Percentiles rank a stretch among this genome's conserved stretches.
These are phyloP conservation scores for Dicyrtomina minuta DNA, from an alignment of 2,888 invertebrate species.

Conservation along the genomic window DNA sequence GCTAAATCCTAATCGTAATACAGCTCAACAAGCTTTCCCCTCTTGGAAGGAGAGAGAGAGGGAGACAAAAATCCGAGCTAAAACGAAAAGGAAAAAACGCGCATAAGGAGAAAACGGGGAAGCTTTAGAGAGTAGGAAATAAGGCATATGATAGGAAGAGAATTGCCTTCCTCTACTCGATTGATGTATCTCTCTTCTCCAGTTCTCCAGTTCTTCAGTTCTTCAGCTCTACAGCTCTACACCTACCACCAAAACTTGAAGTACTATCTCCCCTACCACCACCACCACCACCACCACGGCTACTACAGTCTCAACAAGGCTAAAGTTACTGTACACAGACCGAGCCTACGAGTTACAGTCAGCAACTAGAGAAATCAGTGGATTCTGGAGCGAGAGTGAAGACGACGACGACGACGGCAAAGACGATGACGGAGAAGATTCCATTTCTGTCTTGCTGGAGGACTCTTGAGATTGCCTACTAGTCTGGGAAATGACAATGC, in stretches of 20 bases:
- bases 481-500: slow-evolving; percentile 41
- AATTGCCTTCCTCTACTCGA: not conserved
- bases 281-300: too few species aligned
- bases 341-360: too few species aligned
- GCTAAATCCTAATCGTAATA: slow-evolving; percentile 7
- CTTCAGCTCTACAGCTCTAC: too few species aligned
- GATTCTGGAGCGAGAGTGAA: not conserved
- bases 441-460: slow-evolving; percentile 40
- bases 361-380: too few species aligned
- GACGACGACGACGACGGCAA: not conserved
- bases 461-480: slow-evolving; percentile 42
- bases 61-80: too few species aligned
- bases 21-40: slow-evolving; percentile 13
- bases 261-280: too few species aligned
- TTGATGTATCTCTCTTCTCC: too few species aligned
- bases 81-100: too few species aligned
- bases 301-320: too few species aligned
- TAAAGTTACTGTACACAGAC: too few species aligned
- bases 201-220: too few species aligned
- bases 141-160: slow-evolving; percentile 31
- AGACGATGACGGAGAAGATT: slow-evolving; percentile 23
- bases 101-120: not conserved
- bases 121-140: slow-evolving; percentile 19
- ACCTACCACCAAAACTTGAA: too few species aligned
- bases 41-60: not conserved